Base-by-base conservation (phyloP, 2,113 vertebrate species). In the Labeo catla region DNA sequence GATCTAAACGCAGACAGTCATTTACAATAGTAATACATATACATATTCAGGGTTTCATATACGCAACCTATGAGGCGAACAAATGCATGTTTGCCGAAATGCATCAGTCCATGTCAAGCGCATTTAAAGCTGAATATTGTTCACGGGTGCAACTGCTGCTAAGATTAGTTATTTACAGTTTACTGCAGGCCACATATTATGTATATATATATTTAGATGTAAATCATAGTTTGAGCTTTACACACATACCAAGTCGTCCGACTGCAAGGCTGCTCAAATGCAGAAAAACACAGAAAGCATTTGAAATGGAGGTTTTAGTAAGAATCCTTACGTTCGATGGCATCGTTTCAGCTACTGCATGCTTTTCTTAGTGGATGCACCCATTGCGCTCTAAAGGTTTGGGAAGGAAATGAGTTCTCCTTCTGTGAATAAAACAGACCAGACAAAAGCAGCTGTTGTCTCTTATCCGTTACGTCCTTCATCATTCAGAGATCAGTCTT, bases 21-120 rank as follows among this genome's bases (percentile, higher is more conserved):
- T 92, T 89, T 93, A 85, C 76, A 81, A 47, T 78, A 78, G 84
- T 54, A 84, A 90, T 92, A 92, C 91, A 93, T 89, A 90, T 93
- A 85, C 88, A 90, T 91, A 92, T 59, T 89, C 86, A 92, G 88
- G 78, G 50, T 54, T 72, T 83, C 36, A 63, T 65, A 65, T 78
- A 85, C 87, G 85, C 72, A 87, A 92, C 59, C 85, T 90, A 91
- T 90, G 15, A 23, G 39, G 76, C 6, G 11, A 81, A 45, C 57
- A 63, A 43, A 39, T 34, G 28, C 13, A 77, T 8, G 50, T 57
- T 6, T 77, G 76, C 76, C 36, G 76, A 36, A 39, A 78, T n/a
- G 4, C 54, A n/a, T n/a, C 54, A 61, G 57, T 15, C 5, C 21
- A 12, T 80, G 10, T 80, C 6, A n/a, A 80, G 77, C 57, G 21